A percentile compares a stretch with the other conserved stretches of the same genome.
These are phyloP conservation scores for Brenthis hecate DNA, from an alignment of 2,888 invertebrate genomes.

Conservation along the genomic window DNA sequence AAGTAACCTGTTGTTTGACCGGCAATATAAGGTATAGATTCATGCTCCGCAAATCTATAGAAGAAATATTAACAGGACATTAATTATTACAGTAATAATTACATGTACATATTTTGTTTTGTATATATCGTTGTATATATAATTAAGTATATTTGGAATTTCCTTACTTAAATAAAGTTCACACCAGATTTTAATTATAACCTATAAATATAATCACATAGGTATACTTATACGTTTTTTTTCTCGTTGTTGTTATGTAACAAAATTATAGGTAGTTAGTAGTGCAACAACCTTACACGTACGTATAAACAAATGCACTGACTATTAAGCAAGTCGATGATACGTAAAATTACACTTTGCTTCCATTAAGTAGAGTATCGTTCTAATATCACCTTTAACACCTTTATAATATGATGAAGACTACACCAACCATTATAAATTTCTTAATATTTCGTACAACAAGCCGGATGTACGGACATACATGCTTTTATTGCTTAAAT, in stretches of 20 bases:
- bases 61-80: too few species aligned
- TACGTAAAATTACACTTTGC: conserved; percentile 12
- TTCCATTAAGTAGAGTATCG: neutral
- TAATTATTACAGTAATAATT: too few species aligned
- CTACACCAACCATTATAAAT: neutral
- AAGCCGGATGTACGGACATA: conserved; percentile 8
- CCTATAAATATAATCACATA: too few species aligned
- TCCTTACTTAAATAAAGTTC: too few species aligned
- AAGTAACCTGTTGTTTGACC: too few species aligned
- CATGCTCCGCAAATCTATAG: too few species aligned
- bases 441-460: conserved; percentile 8
- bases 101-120: too few species aligned
- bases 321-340: conserved; percentile 13
- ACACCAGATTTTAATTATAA: too few species aligned
- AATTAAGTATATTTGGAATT: too few species aligned
- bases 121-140: too few species aligned
- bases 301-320: conserved; percentile 10
- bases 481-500: conserved; percentile 1
- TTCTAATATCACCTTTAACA: conserved; percentile 10
- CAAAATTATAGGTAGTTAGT: conserved; percentile 3
- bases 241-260: conserved; percentile 11
- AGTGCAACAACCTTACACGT: conserved; percentile 16
- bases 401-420: neutral
- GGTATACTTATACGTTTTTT: neutral
- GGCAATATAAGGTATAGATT: too few species aligned